phyloP scores from a whole-genome alignment of 30 jellyfish, hydroid and myxozoan genomes.

The Mastigias papua region DNA sequence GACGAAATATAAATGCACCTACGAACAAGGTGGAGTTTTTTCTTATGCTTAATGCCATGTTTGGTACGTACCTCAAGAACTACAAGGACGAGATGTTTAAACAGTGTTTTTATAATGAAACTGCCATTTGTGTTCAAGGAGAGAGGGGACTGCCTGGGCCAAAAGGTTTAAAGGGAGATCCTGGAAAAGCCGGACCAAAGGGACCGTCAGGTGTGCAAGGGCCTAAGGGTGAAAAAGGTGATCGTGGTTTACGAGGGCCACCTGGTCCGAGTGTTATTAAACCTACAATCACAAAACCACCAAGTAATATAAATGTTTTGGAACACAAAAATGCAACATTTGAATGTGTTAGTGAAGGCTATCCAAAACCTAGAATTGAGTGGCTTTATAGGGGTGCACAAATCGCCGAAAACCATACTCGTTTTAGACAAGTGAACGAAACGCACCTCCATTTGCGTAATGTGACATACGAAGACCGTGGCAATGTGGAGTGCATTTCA shows the following conservation, averaged over 20 bases:
- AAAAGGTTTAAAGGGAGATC: slow-evolving; percentile 32
- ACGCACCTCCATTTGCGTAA: slow-evolving; percentile 20
- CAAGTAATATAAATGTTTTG: neutral
- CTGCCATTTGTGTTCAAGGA: slow-evolving; percentile 51
- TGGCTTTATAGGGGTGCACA: slow-evolving; percentile 18
- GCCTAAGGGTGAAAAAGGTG: slow-evolving; percentile 22
- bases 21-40: neutral
- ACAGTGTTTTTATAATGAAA: slow-evolving; percentile 38
- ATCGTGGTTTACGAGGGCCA: slow-evolving; percentile 13
- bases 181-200: slow-evolving; percentile 31
- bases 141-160: slow-evolving; percentile 39
- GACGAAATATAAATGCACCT: neutral
- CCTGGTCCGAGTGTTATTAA: slow-evolving; percentile 43
- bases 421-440: neutral
- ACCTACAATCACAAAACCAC: slow-evolving; percentile 3
- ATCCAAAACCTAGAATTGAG: slow-evolving; percentile 29
- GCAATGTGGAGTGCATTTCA: slow-evolving; percentile 25
- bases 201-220: slow-evolving; percentile 42
- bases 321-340: slow-evolving; percentile 7
- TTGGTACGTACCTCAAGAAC: neutral
- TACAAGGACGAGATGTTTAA: slow-evolving; percentile 30
- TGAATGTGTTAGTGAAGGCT: slow-evolving; percentile 25
- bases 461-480: slow-evolving; percentile 5
- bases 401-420: neutral
- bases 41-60: neutral